Base-by-base conservation (phyloP, 2,797 vertebrate species). In the Cynodonichthys magdalenae region DNA sequence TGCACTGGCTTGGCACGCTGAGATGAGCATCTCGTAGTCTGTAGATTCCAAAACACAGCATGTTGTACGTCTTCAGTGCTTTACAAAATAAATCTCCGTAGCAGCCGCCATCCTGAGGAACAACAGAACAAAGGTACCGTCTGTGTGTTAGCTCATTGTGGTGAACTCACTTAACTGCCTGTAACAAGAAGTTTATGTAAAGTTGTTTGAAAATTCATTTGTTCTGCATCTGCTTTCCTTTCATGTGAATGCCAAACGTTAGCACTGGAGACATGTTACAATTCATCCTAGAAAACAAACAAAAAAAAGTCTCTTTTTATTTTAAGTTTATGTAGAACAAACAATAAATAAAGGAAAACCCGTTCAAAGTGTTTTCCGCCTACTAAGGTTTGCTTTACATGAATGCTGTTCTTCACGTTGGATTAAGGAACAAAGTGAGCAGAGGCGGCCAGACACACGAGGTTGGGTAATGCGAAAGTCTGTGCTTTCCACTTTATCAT, bases 1-100 rank as follows among this genome's bases (percentile, higher is more conserved):
- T 97, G 90, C 97, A 99, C 59, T 91, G 95, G 84, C 94, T 97
- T 0, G 95, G 94, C 51, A 87, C 31, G 73, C 87, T 92, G 66
- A 96, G 81, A 78, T 99, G 96, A 73, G 97, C 97, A 72, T 99
- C 98, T 92, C 98, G 93, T 91, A 99, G 92, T 93, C 98, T 95
- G 88, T 99, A 99, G 91, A 99, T 99, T 74, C 98, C 98, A 77
- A 99, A 99, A 91, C 97, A 99, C 89, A 99, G 94, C 98, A 99
- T 99, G 89, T 98, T 99, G 89, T 99, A 99, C 0, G 98, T 99
- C 95, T 99, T 99, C 90, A 99, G 74, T 44, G 98, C 97, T 94
- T 99, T 99, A 91, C 97, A 99, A 92, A 99, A 99, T 28, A 99
- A 92, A 85, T 99, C 98, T 74, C 97, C 97, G 1, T 99, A 99